phyloP scores from a whole-genome alignment of 2,888 invertebrate genomes.

The Xestia sexstrigata region DNA sequence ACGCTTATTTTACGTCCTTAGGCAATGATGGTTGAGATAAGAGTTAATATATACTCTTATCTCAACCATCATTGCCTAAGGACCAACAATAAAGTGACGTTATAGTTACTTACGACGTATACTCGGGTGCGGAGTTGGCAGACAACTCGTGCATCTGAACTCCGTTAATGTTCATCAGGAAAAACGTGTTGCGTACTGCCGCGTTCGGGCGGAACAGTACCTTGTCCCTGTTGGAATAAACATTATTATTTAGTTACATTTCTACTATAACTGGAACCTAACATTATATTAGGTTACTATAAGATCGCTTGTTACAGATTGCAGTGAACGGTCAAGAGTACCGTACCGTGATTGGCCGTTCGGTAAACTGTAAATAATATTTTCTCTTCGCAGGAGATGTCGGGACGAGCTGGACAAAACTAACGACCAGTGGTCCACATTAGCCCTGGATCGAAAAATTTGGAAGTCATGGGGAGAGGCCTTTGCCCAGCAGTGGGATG shows the following conservation, averaged over 20 bases:
- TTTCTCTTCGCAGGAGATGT: neutral
- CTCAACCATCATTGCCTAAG: too few relatives aligned
- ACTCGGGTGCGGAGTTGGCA: conserved; percentile 83
- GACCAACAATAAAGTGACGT: neutral
- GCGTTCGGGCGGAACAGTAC: conserved; percentile 88
- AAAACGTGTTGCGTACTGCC: conserved; percentile 87
- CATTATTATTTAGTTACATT: neutral
- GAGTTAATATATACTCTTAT: too few relatives aligned
- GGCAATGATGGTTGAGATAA: neutral
- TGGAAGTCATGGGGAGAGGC: too few relatives aligned
- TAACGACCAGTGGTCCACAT: too few relatives aligned
- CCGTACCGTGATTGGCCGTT: neutral
- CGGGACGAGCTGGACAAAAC: too few relatives aligned
- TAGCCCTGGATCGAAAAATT: too few relatives aligned
- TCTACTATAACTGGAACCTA: neutral
- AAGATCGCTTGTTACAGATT: neutral
- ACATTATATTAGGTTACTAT: neutral
- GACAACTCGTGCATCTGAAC: conserved; percentile 88
- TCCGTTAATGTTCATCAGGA: conserved; percentile 88
- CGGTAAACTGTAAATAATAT: neutral
- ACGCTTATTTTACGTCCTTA: neutral
- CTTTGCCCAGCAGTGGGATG: too few relatives aligned
- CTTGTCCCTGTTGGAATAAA: conserved; percentile 79
- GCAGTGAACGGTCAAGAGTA: neutral
- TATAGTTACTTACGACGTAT: conserved; percentile 86